Base-by-base conservation (phyloP, 2,797 vertebrate species). In the Semotilus atromaculatus region DNA sequence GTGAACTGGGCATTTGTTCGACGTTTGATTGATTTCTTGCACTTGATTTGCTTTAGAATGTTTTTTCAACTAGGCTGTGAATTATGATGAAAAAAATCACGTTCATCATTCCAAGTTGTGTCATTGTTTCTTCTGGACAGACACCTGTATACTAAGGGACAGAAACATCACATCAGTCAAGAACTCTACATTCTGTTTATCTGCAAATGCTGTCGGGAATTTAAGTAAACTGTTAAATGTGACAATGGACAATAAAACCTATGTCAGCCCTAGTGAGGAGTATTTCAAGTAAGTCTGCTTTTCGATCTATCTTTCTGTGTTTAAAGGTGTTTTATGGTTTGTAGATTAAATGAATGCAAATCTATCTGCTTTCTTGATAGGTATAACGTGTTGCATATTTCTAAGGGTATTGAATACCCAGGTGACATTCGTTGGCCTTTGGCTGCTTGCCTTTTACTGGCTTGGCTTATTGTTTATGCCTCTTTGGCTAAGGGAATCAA, bases 401-500 rank as follows among this genome's bases (percentile, higher is more conserved):
- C 98, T 38, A 97, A 97, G 90, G 98, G 98, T 78, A 99, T 99
- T 86, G 98, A 99, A 88, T 98, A 95, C 89, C 98, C 98, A 1
- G 98, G 98, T 55, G 97, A 99, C 90, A 95, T 99, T 82, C 95
- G 98, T 89, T 99, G 98, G 98, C 95, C 97, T 38, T 92, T 99
- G 85, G 98, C 96, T 3, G 93, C 97, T 0, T 97, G 97, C 78
- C 96, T 99, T 80, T 94, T 97, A 85, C 90, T 99, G 90, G 98
- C 98, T 79, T 99, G 98, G 98, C 82, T 97, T 73, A 99, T 99
- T 72, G 98, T 99, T 60, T 99, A 99, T 5, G 95, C 95, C 0
- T 99, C 98, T 43, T 93, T 99, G 88, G 98, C 98, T 71, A 99
- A 99, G 95, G 98, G 98, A 91, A 99, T 99, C 95, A 99, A 99